Base-by-base conservation (phyloP, 2,888 invertebrate species). In the Melikaiella ostensackeni region DNA sequence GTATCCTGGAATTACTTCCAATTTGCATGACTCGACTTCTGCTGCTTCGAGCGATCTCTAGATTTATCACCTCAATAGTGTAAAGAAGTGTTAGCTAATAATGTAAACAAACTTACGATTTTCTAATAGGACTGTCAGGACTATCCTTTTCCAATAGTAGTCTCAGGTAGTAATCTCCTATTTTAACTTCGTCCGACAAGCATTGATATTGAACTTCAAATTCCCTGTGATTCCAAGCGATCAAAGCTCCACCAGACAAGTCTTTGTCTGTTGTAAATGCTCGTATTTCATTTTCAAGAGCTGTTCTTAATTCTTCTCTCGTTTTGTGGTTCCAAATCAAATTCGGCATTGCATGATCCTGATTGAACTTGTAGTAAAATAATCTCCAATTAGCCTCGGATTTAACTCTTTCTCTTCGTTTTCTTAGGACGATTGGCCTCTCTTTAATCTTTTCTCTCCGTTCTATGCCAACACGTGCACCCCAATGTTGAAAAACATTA, bases 251-350 rank as follows among this genome's bases (percentile, higher is more conserved):
- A 33, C 96, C 96, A 27, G 96, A 96, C 82, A 98, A 94, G 88
- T 99, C 99, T 81, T 97, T 95, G 92, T 99, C 99, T 6, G 95
- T 95, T 0, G 94, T 94, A 92, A 99, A 98, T 77, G 97, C 96
- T 63, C 98, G 94, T 75, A 99, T 94, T 92, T 99, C 99, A 90
- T 96, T 97, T 90, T 99, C 98, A 81, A 99, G 93, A 1, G 97
- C 96, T 89, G 96, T 96, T 82, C 98, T 94, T 75, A 99, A 93
- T 91, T 99, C 99, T 92, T 99, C 99, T 74, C 99, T 94, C 0
- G 99, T 99, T 92, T 98, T 98, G 89, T 98, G 98, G 92, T 99
- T 99, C 99, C 99, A 99, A 88, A 99, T 98, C 59, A 99, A 94
- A 92, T 99, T 98, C 0, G 99, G 98, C 91, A 98, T 94, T 77